Percentiles rank a stretch among this genome's conserved stretches.
Conservation (phyloP, 2,888 invertebrate species). For the Diplolepis rosae region DNA sequence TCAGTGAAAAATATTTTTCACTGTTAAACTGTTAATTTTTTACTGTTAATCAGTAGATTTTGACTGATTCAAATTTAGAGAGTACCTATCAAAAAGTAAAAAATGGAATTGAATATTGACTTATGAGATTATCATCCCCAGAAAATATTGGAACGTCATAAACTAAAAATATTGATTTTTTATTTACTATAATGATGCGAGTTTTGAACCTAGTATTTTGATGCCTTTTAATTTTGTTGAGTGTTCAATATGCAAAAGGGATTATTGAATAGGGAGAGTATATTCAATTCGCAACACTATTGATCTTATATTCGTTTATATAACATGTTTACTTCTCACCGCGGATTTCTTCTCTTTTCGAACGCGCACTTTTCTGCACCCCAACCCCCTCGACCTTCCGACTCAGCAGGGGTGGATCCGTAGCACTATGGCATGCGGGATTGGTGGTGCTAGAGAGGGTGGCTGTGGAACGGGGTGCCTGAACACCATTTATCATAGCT, state of each 20-base stretch:
- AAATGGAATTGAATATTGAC: no score
- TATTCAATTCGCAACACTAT: constrained; percentile 46
- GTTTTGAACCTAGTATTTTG: neutral
- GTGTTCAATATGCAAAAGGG: neutral
- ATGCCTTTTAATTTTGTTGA: neutral
- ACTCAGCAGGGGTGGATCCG: constrained; percentile 63
- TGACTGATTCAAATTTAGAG: no score
- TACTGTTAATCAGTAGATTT: no score
- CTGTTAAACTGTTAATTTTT: no score
- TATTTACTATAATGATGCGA: no score
- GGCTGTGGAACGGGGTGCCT: constrained; percentile 54
- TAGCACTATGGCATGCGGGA: constrained; percentile 49
- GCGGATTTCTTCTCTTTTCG: constrained; percentile 56
- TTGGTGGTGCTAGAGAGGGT: constrained; percentile 36
- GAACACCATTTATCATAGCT: constrained; percentile 69
- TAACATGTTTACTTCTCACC: constrained; percentile 67
- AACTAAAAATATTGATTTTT: no score
- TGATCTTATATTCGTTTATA: constrained; percentile 60
- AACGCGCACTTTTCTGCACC: constrained; percentile 33
- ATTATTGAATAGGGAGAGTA: constrained; percentile 5
- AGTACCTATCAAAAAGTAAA: no score
- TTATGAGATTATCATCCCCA: no score
- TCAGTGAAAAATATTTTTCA: no score
- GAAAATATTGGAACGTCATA: no score
- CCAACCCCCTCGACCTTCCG: constrained; percentile 42